These are phyloP conservation scores for Chorisops tibialis DNA, from an alignment of 2,888 invertebrate species.

Conservation along the genomic window DNA sequence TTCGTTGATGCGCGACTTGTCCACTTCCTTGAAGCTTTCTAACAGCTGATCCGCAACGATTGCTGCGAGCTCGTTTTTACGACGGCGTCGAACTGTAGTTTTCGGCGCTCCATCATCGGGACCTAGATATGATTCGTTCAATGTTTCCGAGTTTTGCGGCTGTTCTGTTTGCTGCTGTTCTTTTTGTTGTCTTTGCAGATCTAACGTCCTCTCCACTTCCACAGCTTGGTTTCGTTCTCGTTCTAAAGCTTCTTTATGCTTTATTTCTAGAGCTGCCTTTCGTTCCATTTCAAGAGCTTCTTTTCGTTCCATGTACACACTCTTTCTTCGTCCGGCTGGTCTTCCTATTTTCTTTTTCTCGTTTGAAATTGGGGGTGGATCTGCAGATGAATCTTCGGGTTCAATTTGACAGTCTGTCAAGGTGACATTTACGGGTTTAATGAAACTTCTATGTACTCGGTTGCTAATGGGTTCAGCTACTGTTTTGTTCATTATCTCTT, in stretches of 20 bases:
- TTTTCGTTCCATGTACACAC: neutral
- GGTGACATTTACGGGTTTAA: slow-evolving; percentile 8
- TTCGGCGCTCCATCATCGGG: no score
- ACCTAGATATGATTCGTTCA: slow-evolving; percentile 39
- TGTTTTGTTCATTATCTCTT: neutral
- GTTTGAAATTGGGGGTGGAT: neutral
- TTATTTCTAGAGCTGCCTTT: no score
- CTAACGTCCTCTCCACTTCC: no score
- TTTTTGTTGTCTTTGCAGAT: neutral
- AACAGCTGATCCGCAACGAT: slow-evolving; percentile 51
- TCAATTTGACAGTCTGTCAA: neutral
- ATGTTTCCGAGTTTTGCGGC: slow-evolving; percentile 25
- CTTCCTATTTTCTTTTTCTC: neutral
- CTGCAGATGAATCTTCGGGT: neutral
- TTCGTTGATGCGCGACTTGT: slow-evolving; percentile 50
- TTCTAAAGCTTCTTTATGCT: neutral
- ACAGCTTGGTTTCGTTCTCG: no score
- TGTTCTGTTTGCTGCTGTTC: neutral
- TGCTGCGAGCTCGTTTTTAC: slow-evolving; percentile 51
- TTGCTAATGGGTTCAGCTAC: neutral
- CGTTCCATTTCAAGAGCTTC: neutral
- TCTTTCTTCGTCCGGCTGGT: neutral
- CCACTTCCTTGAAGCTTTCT: slow-evolving; percentile 51
- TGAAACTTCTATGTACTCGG: neutral
- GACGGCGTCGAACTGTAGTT: slow-evolving; percentile 40